Conservation (phyloP, 92 coral and sea anemone genomes). For the Phenganax subtilis region DNA sequence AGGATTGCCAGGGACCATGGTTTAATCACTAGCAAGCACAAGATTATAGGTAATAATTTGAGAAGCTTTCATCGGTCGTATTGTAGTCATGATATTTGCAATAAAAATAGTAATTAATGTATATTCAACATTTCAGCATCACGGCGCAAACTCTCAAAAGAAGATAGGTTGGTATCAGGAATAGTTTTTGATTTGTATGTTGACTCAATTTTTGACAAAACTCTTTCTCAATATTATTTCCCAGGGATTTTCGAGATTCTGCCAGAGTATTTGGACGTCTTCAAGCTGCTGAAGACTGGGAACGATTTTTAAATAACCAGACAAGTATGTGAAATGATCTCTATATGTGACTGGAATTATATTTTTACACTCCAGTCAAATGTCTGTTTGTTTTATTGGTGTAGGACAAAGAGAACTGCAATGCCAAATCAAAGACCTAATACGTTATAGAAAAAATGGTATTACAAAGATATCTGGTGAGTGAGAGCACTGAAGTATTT, state of each 20-base stretch:
- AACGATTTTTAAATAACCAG: conserved; percentile 76
- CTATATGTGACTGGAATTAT: neutral
- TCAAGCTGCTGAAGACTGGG: conserved; percentile 83
- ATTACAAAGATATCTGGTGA: conserved; percentile 88
- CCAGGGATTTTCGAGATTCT: conserved; percentile 90
- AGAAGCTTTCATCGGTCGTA: too few relatives aligned
- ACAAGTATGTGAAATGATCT: conserved; percentile 51
- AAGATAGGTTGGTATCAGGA: conserved; percentile 19
- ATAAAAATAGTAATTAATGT: neutral
- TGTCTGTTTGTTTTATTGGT: neutral
- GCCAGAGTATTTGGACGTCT: conserved; percentile 90
- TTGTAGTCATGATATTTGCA: neutral
- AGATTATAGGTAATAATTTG: conserved; percentile 59
- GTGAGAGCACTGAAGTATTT: neutral
- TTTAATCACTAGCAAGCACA: conserved; percentile 91
- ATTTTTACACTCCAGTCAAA: neutral
- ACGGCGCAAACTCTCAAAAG: conserved; percentile 30
- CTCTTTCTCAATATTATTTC: neutral
- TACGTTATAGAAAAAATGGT: conserved; percentile 81
- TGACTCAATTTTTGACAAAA: neutral
- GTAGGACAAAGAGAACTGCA: conserved; percentile 85
- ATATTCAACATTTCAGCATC: conserved; percentile 19
- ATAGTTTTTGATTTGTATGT: neutral
- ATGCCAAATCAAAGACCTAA: conserved; percentile 71
- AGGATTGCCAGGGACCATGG: conserved; percentile 95